Evolutionary conservation across 2,888 invertebrate species (phyloP).

Genomic region (Torymus tubicola): DNA sequence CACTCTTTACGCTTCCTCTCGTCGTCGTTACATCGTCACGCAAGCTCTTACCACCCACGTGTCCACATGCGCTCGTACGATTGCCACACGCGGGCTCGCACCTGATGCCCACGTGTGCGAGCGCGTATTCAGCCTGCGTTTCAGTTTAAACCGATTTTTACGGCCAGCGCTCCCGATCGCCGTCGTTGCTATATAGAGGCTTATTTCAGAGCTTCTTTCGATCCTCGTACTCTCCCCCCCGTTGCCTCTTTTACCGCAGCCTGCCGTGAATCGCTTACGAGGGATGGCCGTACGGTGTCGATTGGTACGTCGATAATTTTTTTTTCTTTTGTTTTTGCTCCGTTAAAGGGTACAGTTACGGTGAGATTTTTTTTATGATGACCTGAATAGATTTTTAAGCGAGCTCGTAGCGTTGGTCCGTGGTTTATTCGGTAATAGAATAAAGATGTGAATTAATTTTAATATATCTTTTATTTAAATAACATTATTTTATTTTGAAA

Average conservation of each 20-base stretch:
- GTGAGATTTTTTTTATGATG: background rate
- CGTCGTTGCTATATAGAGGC: background rate
- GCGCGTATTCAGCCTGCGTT: conserved; percentile 10
- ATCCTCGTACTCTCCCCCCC: background rate
- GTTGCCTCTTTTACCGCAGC: background rate
- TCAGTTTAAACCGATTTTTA: conserved; percentile 37
- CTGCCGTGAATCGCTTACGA: no score
- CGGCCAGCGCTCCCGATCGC: background rate
- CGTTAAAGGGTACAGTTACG: background rate
- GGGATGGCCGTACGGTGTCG: no score
- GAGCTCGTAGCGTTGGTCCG: no score
- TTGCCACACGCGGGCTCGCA: background rate
- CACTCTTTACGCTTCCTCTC: no score
- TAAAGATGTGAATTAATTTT: no score
- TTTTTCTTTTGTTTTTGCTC: background rate
- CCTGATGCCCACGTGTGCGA: conserved; percentile 4
- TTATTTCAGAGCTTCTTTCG: conserved; percentile 22
- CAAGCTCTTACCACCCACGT: background rate
- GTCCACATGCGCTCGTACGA: background rate
- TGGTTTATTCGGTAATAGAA: no score
- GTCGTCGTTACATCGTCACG: no score
- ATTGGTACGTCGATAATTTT: background rate
- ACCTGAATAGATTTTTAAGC: background rate
- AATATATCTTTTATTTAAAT: no score
- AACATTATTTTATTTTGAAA: no score